Conservation (phyloP, 2,797 vertebrate genomes). For the Sebastes nivosus region DNA sequence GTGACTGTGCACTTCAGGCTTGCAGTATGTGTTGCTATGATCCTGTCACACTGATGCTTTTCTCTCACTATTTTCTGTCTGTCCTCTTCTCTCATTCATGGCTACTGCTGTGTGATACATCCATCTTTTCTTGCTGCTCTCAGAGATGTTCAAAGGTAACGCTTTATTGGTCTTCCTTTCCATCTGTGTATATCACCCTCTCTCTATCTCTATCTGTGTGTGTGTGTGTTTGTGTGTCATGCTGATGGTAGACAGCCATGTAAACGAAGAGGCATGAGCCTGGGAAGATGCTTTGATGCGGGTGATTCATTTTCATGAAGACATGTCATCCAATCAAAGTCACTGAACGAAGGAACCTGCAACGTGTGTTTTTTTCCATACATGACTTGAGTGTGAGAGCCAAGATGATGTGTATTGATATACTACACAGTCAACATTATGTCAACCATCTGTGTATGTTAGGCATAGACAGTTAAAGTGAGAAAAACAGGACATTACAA, state of each 20-base stretch:
- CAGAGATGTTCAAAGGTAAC: slow-evolving; percentile 19
- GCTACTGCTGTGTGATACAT: slow-evolving; percentile 5
- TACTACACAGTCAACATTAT: not conserved
- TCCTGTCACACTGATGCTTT: slow-evolving; percentile 11
- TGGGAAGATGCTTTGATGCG: slow-evolving; percentile 57
- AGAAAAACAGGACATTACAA: not conserved
- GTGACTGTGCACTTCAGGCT: not conserved
- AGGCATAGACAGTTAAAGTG: no score
- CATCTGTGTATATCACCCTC: not conserved
- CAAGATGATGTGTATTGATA: not conserved
- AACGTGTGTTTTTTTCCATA: not conserved
- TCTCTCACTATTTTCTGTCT: not conserved
- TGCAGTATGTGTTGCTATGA: not conserved
- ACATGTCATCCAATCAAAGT: slow-evolving; percentile 50
- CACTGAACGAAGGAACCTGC: slow-evolving; percentile 22
- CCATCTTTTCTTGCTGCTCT: slow-evolving; percentile 18
- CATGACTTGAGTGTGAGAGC: not conserved
- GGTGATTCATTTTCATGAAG: slow-evolving; percentile 72
- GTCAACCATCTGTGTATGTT: not conserved
- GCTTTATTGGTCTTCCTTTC: slow-evolving; percentile 23
- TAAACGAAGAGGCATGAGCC: slow-evolving; percentile 70
- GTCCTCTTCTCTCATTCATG: not conserved
- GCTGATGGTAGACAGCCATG: slow-evolving; percentile 49
- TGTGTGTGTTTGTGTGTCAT: slow-evolving; percentile 11
- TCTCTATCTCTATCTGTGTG: not conserved